These are phyloP conservation scores for Passer montanus DNA, from an alignment of 2,113 vertebrate genomes.

Conservation along the genomic window DNA sequence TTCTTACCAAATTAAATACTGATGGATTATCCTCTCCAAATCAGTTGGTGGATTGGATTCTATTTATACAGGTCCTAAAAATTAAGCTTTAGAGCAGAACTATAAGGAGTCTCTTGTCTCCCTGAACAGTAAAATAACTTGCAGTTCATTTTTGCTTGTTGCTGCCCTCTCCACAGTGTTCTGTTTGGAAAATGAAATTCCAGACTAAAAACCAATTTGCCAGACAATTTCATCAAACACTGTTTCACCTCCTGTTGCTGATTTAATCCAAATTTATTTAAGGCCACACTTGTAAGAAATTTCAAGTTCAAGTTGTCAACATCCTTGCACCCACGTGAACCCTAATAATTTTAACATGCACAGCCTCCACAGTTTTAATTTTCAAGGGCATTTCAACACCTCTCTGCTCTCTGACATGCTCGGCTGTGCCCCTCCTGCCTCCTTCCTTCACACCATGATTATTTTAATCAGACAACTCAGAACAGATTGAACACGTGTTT, in stretches of 20 bases:
- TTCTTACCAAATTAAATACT: constrained; percentile 70
- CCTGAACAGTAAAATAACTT: constrained; percentile 27
- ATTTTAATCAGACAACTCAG: background rate
- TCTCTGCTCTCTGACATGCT: background rate
- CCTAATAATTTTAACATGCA: background rate
- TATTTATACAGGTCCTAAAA: constrained; percentile 55
- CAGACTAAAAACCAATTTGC: background rate
- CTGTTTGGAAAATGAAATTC: background rate
- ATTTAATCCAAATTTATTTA: background rate
- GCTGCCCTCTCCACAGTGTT: background rate
- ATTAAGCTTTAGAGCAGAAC: constrained; percentile 24
- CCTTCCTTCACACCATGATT: background rate
- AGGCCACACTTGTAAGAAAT: background rate
- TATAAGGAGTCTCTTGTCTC: constrained; percentile 36
- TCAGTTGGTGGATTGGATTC: constrained; percentile 26
- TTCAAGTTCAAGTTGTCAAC: background rate
- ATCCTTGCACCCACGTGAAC: background rate
- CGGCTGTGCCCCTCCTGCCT: background rate
- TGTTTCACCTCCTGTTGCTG: background rate
- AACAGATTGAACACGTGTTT: background rate
- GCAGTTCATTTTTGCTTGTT: background rate
- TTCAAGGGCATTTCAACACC: background rate
- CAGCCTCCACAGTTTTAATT: background rate
- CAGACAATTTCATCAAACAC: background rate
- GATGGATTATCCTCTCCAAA: constrained; percentile 52